Conservation (phyloP, 2,113 vertebrate species). For the Tragelaphus scriptus region DNA sequence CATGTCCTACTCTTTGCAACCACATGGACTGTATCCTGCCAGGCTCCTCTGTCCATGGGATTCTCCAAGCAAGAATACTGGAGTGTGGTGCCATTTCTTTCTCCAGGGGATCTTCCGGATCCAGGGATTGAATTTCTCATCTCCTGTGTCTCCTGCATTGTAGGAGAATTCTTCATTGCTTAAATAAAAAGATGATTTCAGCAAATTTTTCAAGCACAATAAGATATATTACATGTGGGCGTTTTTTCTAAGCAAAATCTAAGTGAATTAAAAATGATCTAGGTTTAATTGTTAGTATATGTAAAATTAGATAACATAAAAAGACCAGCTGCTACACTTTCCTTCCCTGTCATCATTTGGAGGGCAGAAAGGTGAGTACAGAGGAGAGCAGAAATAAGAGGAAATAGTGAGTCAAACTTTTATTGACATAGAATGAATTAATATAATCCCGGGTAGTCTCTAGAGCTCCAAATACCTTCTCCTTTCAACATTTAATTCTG, state of each 20-base stretch:
- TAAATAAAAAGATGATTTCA: neutral
- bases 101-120: neutral
- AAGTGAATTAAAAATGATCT: neutral
- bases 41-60: neutral
- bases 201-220: neutral
- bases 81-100: neutral
- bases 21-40: neutral
- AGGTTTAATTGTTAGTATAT: neutral
- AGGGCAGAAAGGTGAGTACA: neutral
- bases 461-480: neutral
- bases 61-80: neutral
- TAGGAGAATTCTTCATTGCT: neutral
- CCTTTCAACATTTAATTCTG: conserved; percentile 10
- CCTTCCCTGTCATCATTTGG: neutral
- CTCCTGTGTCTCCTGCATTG: neutral
- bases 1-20: neutral
- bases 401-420: neutral
- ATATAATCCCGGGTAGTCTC: neutral
- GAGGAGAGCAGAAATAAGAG: neutral
- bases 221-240: neutral
- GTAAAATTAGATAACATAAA: neutral
- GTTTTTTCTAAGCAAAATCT: conserved; percentile 13
- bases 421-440: conserved; percentile 26
- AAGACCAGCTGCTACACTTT: neutral
- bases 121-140: neutral